Evolutionary conservation across 1,140 invertebrate species (phyloP), one percentile per base, ranked within the genome.

Genomic region (Polyergus mexicanus): DNA sequence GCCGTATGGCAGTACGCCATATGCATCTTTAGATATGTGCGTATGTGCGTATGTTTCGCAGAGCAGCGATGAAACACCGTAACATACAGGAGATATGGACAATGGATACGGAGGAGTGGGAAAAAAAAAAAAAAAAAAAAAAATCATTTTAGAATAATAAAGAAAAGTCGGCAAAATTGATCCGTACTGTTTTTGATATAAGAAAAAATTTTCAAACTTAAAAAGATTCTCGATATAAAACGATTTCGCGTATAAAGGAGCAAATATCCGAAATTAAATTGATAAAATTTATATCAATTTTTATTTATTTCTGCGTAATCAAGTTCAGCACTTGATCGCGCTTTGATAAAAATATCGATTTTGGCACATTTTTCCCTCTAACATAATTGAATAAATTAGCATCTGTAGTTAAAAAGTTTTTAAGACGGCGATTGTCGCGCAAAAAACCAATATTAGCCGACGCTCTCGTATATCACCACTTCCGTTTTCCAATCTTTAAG

Each of bases 11-110:
- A 60, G 22, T 47, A 19, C 41, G 32, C 66, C 66, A 72, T 72
- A 32, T 81, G 78, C 78, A 72, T 81, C 47, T 25, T 19, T 13
- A 35, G 28, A n/a, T n/a, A 22, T 38, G 25, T n/a, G 19, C 22
- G 28, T 51, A 25, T 16, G 25, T 13, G 47, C 13, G 25, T 16
- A 11, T 56, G 28, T 83, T 74, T 83, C 44, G n/a, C 54, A 74
- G 54, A 62, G 54, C 32, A 66, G 41, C 77, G 77, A 69, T 80
- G 41, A 65, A 80, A 22, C 63, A 69, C 77, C 63, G 77, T 80
- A 80, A 80, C 35, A 60, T 68, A 60, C 78, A 68, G 78, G 78
- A 83, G 68, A 83, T 72, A 83, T 62, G 78, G 68, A 54, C 78
- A 60, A 72, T 83, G 78, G 68, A 44, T 54, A 83, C 54, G 54